Evolutionary conservation across 1,140 invertebrate genomes (phyloP).

Genomic region (Tetramorium simillimum): DNA sequence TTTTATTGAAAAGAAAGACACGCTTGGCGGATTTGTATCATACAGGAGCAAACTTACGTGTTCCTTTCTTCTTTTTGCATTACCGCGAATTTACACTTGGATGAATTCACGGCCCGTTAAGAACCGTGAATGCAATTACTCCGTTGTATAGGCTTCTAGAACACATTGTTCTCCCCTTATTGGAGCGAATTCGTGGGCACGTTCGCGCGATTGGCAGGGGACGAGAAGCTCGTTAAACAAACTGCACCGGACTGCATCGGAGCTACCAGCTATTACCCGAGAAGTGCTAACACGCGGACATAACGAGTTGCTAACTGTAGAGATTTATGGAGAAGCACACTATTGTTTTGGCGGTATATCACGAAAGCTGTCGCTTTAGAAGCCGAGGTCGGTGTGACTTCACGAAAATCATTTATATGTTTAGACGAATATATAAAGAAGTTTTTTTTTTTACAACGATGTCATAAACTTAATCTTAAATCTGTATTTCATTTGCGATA

Average conservation of each 20-base stretch:
- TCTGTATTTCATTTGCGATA: background rate
- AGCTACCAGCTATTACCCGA: background rate
- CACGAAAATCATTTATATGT: constrained; percentile 1
- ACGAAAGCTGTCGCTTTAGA: background rate
- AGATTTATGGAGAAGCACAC: constrained; percentile 22
- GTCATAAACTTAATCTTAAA: background rate
- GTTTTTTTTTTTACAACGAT: background rate
- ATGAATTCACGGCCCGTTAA: constrained; percentile 40
- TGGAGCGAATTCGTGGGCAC: constrained; percentile 33
- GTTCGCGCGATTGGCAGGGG: constrained; percentile 32
- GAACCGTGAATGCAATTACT: constrained; percentile 19
- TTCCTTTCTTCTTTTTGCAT: background rate
- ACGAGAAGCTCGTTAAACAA: constrained; percentile 58
- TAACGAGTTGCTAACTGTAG: constrained; percentile 33
- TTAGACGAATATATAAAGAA: background rate
- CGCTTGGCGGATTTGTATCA: background rate
- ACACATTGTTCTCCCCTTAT: background rate
- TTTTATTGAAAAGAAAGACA: background rate
- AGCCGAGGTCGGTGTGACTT: background rate
- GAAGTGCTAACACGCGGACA: constrained; percentile 20
- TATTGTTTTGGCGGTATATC: constrained; percentile 13
- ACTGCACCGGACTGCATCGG: constrained; percentile 27
- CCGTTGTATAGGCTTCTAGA: constrained; percentile 8
- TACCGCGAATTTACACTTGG: constrained; percentile 28
- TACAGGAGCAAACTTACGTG: no score